phyloP scores from a whole-genome alignment of 2,888 invertebrate genomes.

The Vanessa cardui region DNA sequence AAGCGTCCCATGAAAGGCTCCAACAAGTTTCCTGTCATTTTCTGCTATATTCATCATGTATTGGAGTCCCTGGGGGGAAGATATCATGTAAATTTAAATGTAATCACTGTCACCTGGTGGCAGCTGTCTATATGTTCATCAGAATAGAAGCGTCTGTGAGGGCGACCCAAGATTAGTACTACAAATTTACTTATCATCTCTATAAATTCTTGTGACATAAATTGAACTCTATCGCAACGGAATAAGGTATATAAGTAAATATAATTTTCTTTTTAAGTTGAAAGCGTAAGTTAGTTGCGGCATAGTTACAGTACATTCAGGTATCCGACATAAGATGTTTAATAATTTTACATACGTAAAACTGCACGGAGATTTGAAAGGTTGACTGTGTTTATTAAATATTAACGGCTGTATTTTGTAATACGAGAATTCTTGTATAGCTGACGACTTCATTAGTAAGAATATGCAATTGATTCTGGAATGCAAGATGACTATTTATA shows the following conservation, averaged over 20 bases:
- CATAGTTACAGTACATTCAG: conserved; percentile 5
- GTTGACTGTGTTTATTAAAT: not conserved
- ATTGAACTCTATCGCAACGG: not conserved
- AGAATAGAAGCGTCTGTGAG: conserved; percentile 30
- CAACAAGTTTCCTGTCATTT: conserved; percentile 8
- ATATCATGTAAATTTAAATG: conserved; percentile 47
- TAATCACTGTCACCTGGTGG: conserved; percentile 51
- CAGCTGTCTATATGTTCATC: conserved; percentile 35
- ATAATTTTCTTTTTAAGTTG: not conserved
- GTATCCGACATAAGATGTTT: conserved; percentile 19
- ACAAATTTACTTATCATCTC: not conserved
- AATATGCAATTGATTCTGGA: no score
- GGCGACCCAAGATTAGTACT: conserved; percentile 16
- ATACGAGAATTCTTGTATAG: not conserved
- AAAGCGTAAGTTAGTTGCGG: not conserved
- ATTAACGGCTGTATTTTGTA: not conserved
- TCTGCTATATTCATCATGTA: conserved; percentile 16
- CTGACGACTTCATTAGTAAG: no score
- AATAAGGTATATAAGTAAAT: conserved; percentile 1
- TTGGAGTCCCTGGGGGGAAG: conserved; percentile 26
- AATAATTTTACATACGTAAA: conserved; percentile 15
- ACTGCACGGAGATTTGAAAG: not conserved
- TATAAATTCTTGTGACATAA: not conserved
- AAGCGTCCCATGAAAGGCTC: conserved; percentile 6
- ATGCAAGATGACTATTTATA: no score